A percentile compares a stretch with the other conserved stretches of the same genome.
Evolutionary conservation across 2,113 vertebrate genomes (phyloP).

Genomic region (Nibea coibor): DNA sequence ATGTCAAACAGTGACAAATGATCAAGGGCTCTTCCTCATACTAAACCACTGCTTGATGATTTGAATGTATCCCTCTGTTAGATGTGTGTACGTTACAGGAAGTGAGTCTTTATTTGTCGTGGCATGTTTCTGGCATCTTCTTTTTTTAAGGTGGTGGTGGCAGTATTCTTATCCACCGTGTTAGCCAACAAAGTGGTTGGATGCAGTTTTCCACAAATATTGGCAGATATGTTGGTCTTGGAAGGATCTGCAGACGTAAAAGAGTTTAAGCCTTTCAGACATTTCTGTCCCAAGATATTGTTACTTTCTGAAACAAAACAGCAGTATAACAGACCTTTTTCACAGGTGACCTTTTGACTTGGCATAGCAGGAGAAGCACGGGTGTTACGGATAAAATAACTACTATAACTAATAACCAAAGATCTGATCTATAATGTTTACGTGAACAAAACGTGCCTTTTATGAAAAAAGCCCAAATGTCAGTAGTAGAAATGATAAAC

Average conservation of each 20-base stretch:
- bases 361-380: no score
- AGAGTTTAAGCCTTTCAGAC: not conserved
- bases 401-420: no score
- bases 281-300: not conserved
- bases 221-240: not conserved
- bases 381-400: no score
- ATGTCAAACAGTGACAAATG: slow-evolving; percentile 60
- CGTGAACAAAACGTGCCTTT: no score
- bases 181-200: not conserved
- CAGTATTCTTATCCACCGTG: not conserved
- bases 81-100: not conserved
- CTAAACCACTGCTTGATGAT: not conserved
- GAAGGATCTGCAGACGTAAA: not conserved
- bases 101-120: not conserved
- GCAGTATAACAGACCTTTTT: not conserved
- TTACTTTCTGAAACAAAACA: not conserved
- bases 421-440: no score
- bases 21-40: slow-evolving; percentile 16
- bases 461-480: no score
- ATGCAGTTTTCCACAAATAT: no score
- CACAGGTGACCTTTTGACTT: not conserved
- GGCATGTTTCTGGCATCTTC: not conserved
- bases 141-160: not conserved
- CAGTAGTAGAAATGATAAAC: no score
- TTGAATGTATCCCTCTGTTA: not conserved